These are phyloP conservation scores for Phalacrocorax brasilianus DNA, from an alignment of 2,113 vertebrate species.

Conservation along the genomic window DNA sequence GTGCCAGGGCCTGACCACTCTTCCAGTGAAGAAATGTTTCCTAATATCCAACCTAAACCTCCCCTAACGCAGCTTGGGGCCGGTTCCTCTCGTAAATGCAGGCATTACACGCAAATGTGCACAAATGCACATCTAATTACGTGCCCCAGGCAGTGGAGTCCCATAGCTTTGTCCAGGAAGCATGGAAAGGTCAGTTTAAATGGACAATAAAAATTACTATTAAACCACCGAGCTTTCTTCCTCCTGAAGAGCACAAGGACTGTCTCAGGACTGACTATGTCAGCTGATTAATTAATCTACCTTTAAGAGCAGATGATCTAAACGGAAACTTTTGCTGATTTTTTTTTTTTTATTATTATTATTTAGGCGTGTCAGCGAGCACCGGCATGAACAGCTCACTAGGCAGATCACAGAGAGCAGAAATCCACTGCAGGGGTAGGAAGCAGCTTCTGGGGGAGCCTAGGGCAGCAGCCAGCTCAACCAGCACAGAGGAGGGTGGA, in stretches of 20 bases:
- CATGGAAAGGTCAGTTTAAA: not conserved
- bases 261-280: not conserved
- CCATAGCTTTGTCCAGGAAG: not conserved
- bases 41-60: no score
- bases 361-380: not conserved
- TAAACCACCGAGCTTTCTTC: not conserved
- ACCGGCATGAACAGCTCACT: fast-evolving
- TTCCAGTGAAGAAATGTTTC: no score
- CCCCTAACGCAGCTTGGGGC: no score
- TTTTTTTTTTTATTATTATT: not conserved
- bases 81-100: no score
- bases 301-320: not conserved
- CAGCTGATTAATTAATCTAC: not conserved
- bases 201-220: not conserved
- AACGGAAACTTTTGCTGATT: not conserved
- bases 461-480: not conserved
- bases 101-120: not conserved
- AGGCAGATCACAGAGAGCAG: not conserved
- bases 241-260: not conserved
- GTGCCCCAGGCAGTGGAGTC: not conserved
- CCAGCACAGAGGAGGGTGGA: not conserved
- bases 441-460: no score
- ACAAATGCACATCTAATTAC: not conserved
- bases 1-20: no score
- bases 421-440: not conserved